Evolutionary conservation across 2,797 vertebrate genomes (phyloP).

Genomic region (Lacerta agilis): DNA sequence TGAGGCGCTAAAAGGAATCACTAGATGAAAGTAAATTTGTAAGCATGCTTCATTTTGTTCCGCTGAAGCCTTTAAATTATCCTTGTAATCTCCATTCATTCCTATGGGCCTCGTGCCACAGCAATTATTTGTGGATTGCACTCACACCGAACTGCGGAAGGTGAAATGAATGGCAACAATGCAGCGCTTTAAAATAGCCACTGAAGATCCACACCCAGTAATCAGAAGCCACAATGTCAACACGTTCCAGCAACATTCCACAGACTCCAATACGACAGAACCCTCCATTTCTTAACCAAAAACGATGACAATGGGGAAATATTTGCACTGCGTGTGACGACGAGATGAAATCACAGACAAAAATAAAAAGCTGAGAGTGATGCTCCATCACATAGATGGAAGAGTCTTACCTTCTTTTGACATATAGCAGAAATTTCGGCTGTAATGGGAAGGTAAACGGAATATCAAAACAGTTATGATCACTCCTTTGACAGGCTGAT

Average conservation of each 20-base stretch:
- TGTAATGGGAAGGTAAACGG: conserved; percentile 85
- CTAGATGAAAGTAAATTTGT: neutral
- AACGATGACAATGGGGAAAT: conserved; percentile 42
- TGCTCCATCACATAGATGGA: conserved; percentile 64
- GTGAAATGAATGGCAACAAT: conserved; percentile 5
- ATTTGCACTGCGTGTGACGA: conserved; percentile 58
- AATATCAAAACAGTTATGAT: conserved; percentile 75
- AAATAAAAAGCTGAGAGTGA: conserved; percentile 67
- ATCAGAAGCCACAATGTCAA: conserved; percentile 54
- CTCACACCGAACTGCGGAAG: neutral
- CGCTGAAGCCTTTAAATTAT: neutral
- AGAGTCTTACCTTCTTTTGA: conserved; percentile 97
- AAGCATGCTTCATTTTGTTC: neutral
- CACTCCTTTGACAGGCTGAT: neutral
- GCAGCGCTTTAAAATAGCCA: conserved; percentile 34
- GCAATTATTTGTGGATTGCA: neutral
- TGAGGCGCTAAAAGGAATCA: neutral
- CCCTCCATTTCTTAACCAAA: conserved; percentile 48
- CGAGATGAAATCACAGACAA: conserved; percentile 69
- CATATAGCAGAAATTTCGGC: conserved; percentile 99
- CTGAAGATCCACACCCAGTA: conserved; percentile 44
- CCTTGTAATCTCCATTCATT: neutral
- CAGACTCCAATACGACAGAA: conserved; percentile 58
- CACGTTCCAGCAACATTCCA: conserved; percentile 50
- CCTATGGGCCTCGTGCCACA: neutral